A percentile compares a stretch with the other conserved stretches of the same genome.
These are phyloP conservation scores for Sycobia sp. DNA, from an alignment of 1,140 invertebrate genomes.

Conservation along the genomic window DNA sequence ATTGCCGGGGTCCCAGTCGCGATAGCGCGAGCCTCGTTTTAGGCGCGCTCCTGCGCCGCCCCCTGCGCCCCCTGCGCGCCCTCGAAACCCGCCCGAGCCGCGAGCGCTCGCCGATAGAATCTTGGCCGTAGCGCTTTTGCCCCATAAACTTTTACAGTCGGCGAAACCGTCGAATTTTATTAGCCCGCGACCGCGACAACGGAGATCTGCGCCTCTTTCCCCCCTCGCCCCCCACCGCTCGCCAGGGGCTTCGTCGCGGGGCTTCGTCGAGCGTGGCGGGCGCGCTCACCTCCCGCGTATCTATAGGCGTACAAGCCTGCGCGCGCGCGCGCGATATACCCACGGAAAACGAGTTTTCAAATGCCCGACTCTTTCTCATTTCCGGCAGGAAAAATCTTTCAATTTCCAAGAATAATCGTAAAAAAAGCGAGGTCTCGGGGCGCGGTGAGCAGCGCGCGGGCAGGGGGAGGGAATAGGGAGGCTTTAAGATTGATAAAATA, in stretches of 20 bases:
- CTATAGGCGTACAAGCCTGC: background rate
- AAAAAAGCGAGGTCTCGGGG: no score
- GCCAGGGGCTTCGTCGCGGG: background rate
- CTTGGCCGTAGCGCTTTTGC: slow-evolving; percentile 49
- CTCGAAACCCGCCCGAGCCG: no score
- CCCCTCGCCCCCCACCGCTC: background rate
- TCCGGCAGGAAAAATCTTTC: slow-evolving; percentile 1
- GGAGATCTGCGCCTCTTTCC: background rate
- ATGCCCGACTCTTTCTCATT: background rate
- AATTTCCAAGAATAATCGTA: no score
- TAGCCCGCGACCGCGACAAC: background rate
- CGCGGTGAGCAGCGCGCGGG: no score
- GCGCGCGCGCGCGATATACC: background rate
- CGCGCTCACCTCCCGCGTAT: no score
- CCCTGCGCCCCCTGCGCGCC: slow-evolving; percentile 27
- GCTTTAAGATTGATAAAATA: no score
- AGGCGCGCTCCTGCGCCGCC: background rate
- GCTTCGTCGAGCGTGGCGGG: no score
- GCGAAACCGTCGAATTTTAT: slow-evolving; percentile 46
- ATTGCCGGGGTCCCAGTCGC: slow-evolving; percentile 36
- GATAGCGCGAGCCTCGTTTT: slow-evolving; percentile 49
- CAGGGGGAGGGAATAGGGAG: no score
- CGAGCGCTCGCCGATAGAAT: slow-evolving; percentile 49
- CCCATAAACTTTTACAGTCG: slow-evolving; percentile 57
- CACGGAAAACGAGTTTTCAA: background rate